These are phyloP conservation scores for Pristionchus pacificus DNA, from an alignment of 1,140 invertebrate genomes.

Conservation along the genomic window DNA sequence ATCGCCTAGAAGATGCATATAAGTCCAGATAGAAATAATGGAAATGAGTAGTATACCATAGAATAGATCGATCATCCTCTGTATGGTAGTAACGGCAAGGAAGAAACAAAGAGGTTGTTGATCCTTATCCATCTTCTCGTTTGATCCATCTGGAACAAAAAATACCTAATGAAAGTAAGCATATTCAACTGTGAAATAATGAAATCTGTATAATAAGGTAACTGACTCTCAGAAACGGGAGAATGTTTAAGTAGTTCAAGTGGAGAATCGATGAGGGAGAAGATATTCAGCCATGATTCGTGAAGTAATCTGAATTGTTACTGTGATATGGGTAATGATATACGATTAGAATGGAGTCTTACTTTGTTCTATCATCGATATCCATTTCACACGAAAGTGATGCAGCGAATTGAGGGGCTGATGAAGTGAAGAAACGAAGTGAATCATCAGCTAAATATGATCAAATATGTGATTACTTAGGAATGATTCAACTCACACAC, in stretches of 20 bases:
- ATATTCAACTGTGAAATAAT: constrained; percentile 4
- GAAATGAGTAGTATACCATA: constrained; percentile 34
- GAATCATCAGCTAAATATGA: neutral
- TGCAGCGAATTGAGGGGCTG: constrained; percentile 1
- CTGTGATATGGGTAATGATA: constrained; percentile 12
- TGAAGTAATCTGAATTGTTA: constrained; percentile 22
- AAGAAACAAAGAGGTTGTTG: constrained; percentile 42
- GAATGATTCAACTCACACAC: constrained; percentile 34
- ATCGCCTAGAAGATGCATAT: neutral
- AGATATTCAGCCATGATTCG: constrained; percentile 30
- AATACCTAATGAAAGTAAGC: neutral
- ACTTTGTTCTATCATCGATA: constrained; percentile 27
- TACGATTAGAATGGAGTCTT: constrained; percentile 29
- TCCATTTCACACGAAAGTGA: constrained; percentile 4
- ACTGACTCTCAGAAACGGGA: neutral
- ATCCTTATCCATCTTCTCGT: neutral
- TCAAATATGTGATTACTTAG: constrained; percentile 13
- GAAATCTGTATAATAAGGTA: neutral
- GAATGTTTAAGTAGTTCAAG: constrained; percentile 19
- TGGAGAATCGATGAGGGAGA: constrained; percentile 22
- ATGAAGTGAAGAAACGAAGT: constrained; percentile 1
- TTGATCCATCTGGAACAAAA: constrained; percentile 7
- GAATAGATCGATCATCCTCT: constrained; percentile 52
- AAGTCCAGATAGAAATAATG: too few relatives aligned
- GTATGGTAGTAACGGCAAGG: constrained; percentile 40